Base-by-base conservation (phyloP, 2,113 vertebrate species). In the Mormoops blainvillei region DNA sequence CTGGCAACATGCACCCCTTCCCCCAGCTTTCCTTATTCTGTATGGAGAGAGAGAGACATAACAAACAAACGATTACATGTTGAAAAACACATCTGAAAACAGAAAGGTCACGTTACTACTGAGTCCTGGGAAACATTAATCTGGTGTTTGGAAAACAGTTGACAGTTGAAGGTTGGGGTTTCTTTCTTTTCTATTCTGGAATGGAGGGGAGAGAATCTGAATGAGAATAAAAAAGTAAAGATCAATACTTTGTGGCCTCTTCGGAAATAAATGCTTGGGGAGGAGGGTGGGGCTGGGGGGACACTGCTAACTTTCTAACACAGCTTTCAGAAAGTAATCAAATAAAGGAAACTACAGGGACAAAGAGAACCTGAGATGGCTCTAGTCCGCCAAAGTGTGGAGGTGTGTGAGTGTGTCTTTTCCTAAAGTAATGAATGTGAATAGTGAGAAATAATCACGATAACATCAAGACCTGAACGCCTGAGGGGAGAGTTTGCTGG, bases 61-160 rank as follows among this genome's bases (percentile, higher is more conserved):
- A 98, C 95, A 97, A 98, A 98, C 98, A 98, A 98, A 98, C 95
- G 85, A 97, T 96, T 98, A 96, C 84, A 96, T 48, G 84, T 89
- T 96, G 67, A 90, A 95, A 98, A 98, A 94, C 54, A 94, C 85
- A 56, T 82, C 56, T 95, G 96, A 96, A 98, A 98, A 98, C 95
- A 96, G 87, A 78, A 77, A 93, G 97, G 96, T 97, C 98, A 96
- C 28, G 0, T 96, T 94, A 94, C 58, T 74, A 86, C 96, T n/a
- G 86, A 95, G 95, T 91, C 97, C 98, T 98, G 98, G 97, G 89
- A 94, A 98, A 91, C 89, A 67, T 98, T 98, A 97, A 97, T 97
- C 87, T 73, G 38, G 54, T 90, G 98, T 98, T 98, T 98, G 98
- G 98, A 97, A 98, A 98, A 96, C 73, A 96, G 93, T 76, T 98